These are phyloP conservation scores for Tipula confusa DNA, from an alignment of 2,888 invertebrate species.

Conservation along the genomic window DNA sequence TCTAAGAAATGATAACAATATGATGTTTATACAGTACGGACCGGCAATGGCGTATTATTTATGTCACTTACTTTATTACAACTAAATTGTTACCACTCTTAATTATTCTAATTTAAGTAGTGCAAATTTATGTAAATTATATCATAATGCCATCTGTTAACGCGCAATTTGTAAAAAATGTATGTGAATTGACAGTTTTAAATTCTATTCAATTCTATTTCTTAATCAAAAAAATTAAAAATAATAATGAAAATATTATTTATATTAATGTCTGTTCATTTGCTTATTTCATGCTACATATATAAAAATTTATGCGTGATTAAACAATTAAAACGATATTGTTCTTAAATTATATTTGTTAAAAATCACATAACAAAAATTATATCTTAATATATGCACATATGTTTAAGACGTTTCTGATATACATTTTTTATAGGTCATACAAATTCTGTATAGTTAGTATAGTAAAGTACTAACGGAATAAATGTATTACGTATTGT, in stretches of 20 bases:
- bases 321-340: background rate
- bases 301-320: background rate
- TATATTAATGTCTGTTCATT: background rate
- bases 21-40: no score
- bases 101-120: background rate
- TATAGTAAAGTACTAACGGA: background rate
- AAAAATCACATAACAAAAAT: background rate
- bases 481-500: background rate
- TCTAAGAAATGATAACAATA: no score
- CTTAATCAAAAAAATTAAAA: constrained; percentile 7
- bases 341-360: background rate
- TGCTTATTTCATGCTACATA: background rate
- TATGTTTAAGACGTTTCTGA: background rate
- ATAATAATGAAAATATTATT: background rate
- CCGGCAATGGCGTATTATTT: no score
- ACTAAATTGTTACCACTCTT: background rate
- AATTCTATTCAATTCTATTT: background rate
- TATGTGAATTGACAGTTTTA: background rate
- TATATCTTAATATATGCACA: background rate
- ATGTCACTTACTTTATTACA: no score
- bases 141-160: background rate
- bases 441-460: background rate
- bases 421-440: background rate
- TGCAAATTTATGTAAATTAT: background rate
- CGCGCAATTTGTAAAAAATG: background rate